Percentiles rank a stretch among this genome's conserved stretches.
These are phyloP conservation scores for Cynaeus angustus DNA, from an alignment of 2,888 invertebrate genomes.

Conservation along the genomic window DNA sequence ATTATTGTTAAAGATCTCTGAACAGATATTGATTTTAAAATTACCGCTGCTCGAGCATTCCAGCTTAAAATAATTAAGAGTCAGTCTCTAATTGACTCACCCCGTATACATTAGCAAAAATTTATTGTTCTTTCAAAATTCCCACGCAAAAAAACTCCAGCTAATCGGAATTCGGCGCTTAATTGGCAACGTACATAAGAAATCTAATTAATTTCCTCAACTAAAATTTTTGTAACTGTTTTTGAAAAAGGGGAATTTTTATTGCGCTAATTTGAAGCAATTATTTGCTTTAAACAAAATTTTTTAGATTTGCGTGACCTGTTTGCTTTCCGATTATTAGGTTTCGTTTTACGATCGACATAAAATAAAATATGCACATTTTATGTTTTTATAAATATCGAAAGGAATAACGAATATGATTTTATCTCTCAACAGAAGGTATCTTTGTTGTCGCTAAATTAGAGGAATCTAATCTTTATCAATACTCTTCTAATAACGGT, in stretches of 20 bases:
- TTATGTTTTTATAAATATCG: not conserved
- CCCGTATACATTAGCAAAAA: slow-evolving; percentile 22
- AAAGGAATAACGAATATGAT: slow-evolving; percentile 5
- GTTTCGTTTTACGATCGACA: slow-evolving; percentile 5
- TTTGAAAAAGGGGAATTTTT: slow-evolving; percentile 32
- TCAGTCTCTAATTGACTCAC: slow-evolving; percentile 13
- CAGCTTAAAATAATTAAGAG: not conserved
- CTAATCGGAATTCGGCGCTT: slow-evolving; percentile 22
- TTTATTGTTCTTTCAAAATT: slow-evolving; percentile 19
- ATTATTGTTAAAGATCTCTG: no score
- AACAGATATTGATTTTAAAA: no score
- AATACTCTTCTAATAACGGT: slow-evolving; percentile 29
- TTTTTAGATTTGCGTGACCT: slow-evolving; percentile 18
- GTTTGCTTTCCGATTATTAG: slow-evolving; percentile 10
- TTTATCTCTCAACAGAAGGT: not conserved
- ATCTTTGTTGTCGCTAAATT: not conserved
- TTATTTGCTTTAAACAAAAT: slow-evolving; percentile 3
- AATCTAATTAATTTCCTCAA: slow-evolving; percentile 27
- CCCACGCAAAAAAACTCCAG: slow-evolving; percentile 24
- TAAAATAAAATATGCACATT: slow-evolving; percentile 6
- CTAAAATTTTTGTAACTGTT: slow-evolving; percentile 38
- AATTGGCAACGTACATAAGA: slow-evolving; percentile 21
- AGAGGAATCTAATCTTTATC: slow-evolving; percentile 7
- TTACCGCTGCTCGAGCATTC: not conserved
- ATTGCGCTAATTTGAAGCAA: slow-evolving; percentile 22